Evolutionary conservation across 1,140 invertebrate genomes (phyloP).

Genomic region (Megalopta genalis): DNA sequence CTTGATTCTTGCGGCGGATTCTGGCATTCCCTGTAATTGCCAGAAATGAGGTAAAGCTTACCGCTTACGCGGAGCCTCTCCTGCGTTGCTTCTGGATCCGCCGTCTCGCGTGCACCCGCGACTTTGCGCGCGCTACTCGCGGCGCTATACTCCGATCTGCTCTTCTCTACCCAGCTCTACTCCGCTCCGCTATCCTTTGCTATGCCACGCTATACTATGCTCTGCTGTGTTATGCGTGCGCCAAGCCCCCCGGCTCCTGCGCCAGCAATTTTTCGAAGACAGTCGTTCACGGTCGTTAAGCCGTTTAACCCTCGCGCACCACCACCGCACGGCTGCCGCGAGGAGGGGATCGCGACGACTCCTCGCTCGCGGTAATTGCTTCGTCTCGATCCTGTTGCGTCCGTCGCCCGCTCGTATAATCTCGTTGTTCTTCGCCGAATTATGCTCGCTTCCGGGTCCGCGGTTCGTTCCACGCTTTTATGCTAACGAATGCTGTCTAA

Average conservation of each 20-base stretch:
- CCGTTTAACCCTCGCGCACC: constrained; percentile 15
- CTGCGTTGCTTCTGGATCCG: constrained; percentile 56
- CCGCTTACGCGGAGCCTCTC: constrained; percentile 71
- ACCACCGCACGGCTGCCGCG: no score
- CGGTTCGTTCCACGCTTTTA: background rate
- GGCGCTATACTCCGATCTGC: no score
- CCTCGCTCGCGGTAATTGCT: constrained; percentile 8
- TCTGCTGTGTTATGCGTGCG: background rate
- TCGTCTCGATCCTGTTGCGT: constrained; percentile 13
- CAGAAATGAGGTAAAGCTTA: constrained; percentile 78
- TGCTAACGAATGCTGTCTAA: background rate
- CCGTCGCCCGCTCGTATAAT: background rate
- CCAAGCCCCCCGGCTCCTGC: background rate
- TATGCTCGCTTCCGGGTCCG: background rate
- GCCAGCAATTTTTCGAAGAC: constrained; percentile 26
- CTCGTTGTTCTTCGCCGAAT: constrained; percentile 6
- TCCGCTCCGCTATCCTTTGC: no score
- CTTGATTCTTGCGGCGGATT: constrained; percentile 79
- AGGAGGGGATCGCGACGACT: background rate
- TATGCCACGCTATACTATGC: no score
- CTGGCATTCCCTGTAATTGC: constrained; percentile 78
- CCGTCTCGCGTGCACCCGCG: background rate
- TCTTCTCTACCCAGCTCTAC: no score
- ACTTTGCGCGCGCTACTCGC: constrained; percentile 48
- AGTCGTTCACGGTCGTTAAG: constrained; percentile 1